Evolutionary conservation across 1,140 invertebrate genomes (phyloP).

Genomic region (Drosophila athabasca): DNA sequence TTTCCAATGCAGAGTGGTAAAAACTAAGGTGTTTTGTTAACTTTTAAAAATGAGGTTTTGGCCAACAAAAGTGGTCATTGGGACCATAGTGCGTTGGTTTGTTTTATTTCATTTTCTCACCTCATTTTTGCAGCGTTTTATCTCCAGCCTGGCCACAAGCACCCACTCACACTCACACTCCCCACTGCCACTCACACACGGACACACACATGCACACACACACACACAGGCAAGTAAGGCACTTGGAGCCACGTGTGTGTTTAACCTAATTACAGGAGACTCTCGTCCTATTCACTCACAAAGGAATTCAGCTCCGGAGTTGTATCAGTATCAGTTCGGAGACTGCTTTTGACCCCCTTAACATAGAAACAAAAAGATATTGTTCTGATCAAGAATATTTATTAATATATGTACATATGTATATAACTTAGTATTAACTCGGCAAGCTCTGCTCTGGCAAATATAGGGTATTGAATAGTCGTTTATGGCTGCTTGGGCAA

Average conservation of each 20-base stretch:
- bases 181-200: conserved; percentile 1
- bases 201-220: conserved; percentile 2
- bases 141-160: conserved; percentile 40
- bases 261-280: conserved; percentile 70
- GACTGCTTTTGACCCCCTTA: not conserved
- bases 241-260: conserved; percentile 68
- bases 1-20: too few relatives aligned
- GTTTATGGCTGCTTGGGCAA: not conserved
- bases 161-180: conserved; percentile 5
- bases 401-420: too few relatives aligned
- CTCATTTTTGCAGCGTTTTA: conserved; percentile 70
- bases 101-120: conserved; percentile 76
- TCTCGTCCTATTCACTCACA: conserved; percentile 17
- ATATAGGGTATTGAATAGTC: conserved; percentile 11
- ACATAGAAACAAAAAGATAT: too few relatives aligned
- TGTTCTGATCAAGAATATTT: too few relatives aligned
- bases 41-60: too few relatives aligned
- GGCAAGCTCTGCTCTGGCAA: too few relatives aligned
- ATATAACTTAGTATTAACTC: too few relatives aligned
- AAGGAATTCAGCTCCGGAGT: not conserved
- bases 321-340: too few relatives aligned
- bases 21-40: too few relatives aligned
- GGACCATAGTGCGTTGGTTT: too few relatives aligned
- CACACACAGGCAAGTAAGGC: conserved; percentile 9
- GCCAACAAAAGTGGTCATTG: too few relatives aligned